phyloP scores from a whole-genome alignment of 2,888 invertebrate species.

The Lymantria dispar region DNA sequence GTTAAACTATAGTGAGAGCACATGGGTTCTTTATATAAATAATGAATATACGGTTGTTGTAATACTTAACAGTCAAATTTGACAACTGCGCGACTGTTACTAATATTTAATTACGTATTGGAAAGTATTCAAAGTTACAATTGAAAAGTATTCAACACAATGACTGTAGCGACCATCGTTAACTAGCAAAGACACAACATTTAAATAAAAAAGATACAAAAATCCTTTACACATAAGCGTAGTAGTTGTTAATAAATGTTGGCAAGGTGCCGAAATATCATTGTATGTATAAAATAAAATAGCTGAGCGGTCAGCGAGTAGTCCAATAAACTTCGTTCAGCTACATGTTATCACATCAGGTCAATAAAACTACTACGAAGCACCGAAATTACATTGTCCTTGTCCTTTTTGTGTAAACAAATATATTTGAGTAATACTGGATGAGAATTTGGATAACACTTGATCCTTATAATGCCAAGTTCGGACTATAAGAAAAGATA shows the following conservation, averaged over 20 bases:
- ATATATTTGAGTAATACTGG: constrained; percentile 6
- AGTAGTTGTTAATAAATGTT: constrained; percentile 19
- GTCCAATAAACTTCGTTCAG: constrained; percentile 15
- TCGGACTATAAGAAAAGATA: not conserved
- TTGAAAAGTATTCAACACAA: too few species aligned
- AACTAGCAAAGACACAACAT: too few species aligned
- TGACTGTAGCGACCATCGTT: too few species aligned
- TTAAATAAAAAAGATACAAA: too few species aligned
- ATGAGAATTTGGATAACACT: constrained; percentile 3
- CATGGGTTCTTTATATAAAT: too few species aligned
- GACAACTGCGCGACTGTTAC: too few species aligned
- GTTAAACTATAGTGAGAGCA: too few species aligned
- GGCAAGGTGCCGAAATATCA: constrained; percentile 22
- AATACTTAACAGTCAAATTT: too few species aligned
- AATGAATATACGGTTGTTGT: too few species aligned
- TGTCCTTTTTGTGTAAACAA: constrained; percentile 10
- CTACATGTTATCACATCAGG: constrained; percentile 16
- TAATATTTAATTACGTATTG: too few species aligned
- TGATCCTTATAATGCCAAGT: not conserved
- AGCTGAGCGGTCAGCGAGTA: constrained; percentile 19
- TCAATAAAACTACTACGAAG: constrained; percentile 15
- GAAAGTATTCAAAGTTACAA: too few species aligned
- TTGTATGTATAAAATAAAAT: constrained; percentile 13
- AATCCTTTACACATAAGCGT: too few species aligned
- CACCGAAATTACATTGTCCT: constrained; percentile 15